phyloP scores from a whole-genome alignment of 64 coral and sea anemone genomes.

The Acropora yongei region DNA sequence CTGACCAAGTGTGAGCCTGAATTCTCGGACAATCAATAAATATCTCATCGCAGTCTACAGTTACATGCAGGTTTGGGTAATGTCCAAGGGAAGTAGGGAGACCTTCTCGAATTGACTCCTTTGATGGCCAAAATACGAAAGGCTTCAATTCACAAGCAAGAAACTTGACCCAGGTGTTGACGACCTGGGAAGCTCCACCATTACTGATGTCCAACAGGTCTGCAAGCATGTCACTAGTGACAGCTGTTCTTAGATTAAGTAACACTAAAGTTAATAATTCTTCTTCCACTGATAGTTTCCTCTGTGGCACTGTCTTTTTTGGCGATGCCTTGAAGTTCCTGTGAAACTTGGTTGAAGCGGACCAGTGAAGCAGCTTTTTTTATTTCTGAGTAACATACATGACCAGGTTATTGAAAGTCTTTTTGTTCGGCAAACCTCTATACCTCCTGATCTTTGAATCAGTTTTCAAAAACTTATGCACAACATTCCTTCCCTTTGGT shows the following conservation, averaged over 20 bases:
- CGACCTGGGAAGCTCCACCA: constrained; percentile 56
- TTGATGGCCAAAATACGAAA: constrained; percentile 62
- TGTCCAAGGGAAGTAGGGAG: constrained; percentile 47
- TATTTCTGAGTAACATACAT: constrained; percentile 56
- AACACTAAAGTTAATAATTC: constrained; percentile 61
- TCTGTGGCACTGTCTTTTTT: constrained; percentile 44
- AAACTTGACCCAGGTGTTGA: constrained; percentile 61
- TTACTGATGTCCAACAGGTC: constrained; percentile 53
- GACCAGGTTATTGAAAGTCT: constrained; percentile 41
- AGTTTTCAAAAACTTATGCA: constrained; percentile 52
- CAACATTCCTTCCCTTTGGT: constrained; percentile 40
- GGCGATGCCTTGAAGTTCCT: constrained; percentile 28
- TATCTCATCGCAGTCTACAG: constrained; percentile 43
- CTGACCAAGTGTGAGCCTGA: constrained; percentile 60
- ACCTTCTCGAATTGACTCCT: constrained; percentile 38
- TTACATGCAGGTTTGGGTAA: constrained; percentile 31
- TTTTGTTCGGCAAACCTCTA: constrained; percentile 66
- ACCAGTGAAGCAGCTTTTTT: constrained; percentile 62
- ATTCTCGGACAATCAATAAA: constrained; percentile 38
- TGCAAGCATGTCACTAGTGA: constrained; percentile 55
- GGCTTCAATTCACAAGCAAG: constrained; percentile 45
- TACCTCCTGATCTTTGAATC: constrained; percentile 61
- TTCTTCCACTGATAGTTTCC: constrained; percentile 71
- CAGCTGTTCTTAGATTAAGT: constrained; percentile 25
- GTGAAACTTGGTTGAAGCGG: constrained; percentile 36